Evolutionary conservation across 1,140 invertebrate genomes (phyloP).

Genomic region (Cotesia chilonis): DNA sequence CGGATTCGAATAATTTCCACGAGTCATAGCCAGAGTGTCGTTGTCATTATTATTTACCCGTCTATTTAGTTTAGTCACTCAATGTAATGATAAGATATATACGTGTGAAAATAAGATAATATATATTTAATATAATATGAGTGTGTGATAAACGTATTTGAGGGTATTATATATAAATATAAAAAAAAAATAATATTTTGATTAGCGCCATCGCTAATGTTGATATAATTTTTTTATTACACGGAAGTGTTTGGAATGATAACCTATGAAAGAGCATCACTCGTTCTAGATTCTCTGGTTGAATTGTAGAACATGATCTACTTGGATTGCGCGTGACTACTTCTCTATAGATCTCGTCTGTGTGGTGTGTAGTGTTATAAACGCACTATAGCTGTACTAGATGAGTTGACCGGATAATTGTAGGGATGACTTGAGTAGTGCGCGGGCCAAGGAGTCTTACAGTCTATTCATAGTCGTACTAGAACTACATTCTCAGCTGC

Average conservation of each 20-base stretch:
- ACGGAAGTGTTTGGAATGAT: conserved; percentile 6
- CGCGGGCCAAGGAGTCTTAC: conserved; percentile 22
- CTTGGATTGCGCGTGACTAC: conserved; percentile 9
- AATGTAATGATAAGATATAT: conserved; percentile 6
- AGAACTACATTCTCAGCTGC: conserved; percentile 25
- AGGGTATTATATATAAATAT: neutral
- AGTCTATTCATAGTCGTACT: conserved; percentile 31
- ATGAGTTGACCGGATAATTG: conserved; percentile 26
- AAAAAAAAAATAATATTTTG: neutral
- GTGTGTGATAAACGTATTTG: neutral
- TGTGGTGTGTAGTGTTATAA: neutral
- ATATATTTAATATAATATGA: conserved; percentile 13
- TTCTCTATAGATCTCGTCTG: neutral
- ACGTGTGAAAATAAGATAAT: conserved; percentile 19
- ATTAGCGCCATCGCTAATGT: neutral
- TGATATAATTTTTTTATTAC: conserved; percentile 8
- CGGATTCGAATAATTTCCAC: conserved; percentile 16
- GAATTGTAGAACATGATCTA: conserved; percentile 22
- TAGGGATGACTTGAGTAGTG: conserved; percentile 17
- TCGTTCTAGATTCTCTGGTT: conserved; percentile 10
- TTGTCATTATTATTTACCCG: neutral
- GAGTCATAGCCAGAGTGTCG: neutral
- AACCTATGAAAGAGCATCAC: conserved; percentile 14
- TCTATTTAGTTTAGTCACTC: neutral
- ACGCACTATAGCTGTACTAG: neutral